Conservation (phyloP, 30 jellyfish, hydroid and myxozoan genomes). For the Catostylus mosaicus region DNA sequence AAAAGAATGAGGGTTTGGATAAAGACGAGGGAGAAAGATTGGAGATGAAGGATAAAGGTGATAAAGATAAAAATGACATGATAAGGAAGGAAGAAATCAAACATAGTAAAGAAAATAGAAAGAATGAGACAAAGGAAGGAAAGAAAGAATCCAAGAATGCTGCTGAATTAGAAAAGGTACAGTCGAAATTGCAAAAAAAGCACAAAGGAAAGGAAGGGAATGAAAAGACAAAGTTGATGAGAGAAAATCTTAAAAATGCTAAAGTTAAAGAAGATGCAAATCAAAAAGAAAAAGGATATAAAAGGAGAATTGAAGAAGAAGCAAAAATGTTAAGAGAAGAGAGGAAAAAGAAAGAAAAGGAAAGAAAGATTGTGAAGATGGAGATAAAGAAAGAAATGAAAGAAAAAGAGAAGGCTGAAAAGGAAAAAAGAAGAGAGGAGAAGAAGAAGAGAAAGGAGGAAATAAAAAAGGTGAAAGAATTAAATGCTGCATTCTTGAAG, state of each 20-base stretch:
- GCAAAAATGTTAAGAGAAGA: neutral
- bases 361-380: neutral
- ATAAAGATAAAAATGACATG: neutral
- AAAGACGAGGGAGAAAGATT: neutral
- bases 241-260: neutral
- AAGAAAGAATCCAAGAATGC: neutral
- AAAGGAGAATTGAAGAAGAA: conserved; percentile 3
- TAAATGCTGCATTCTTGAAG: neutral
- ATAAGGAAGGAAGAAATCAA: neutral
- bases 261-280: neutral
- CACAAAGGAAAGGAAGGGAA: neutral
- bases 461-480: neutral
- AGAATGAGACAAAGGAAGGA: neutral
- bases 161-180: neutral
- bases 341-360: neutral
- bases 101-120: neutral
- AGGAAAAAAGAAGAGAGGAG: neutral
- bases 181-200: neutral
- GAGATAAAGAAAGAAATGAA: neutral
- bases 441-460: neutral
- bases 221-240: neutral
- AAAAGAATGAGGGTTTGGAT: neutral
- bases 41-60: neutral
- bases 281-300: neutral
- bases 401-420: neutral